Conservation (phyloP, 2,113 vertebrate genomes). For the Fulmarus glacialis region DNA sequence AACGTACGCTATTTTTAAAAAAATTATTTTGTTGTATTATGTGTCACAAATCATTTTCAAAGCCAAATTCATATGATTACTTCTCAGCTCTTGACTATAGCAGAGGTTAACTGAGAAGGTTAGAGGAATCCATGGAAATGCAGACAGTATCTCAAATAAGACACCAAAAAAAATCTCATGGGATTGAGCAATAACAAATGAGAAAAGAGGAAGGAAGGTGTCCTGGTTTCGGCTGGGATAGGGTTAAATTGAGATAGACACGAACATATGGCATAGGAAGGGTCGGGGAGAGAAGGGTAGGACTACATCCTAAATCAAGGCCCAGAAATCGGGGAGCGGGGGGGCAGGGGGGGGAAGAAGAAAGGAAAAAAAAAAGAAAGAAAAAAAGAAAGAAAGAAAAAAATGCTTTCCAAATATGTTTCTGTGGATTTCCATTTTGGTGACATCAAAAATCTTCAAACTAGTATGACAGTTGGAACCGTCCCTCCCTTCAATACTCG, state of each 20-base stretch:
- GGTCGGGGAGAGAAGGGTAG: not conserved
- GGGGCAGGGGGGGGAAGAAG: too few species aligned
- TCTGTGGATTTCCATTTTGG: not conserved
- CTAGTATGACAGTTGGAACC: not conserved
- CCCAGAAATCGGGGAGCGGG: not conserved
- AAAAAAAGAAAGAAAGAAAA: not conserved
- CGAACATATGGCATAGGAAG: not conserved
- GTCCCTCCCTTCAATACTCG: not conserved
- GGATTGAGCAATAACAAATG: not conserved
- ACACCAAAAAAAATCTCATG: not conserved
- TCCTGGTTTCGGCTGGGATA: too few species aligned
- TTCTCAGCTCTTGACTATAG: not conserved
- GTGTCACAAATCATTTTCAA: not conserved
- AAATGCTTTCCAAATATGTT: not conserved
- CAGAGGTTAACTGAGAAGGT: not conserved
- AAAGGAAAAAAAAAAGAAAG: not conserved
- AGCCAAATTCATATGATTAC: not conserved
- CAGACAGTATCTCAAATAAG: not conserved
- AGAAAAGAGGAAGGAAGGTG: not conserved
- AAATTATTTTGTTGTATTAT: not conserved
- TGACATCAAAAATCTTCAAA: not conserved
- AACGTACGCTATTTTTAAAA: not conserved
- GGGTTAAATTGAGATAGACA: not conserved
- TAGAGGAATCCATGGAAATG: not conserved
- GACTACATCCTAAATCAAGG: not conserved